These are phyloP conservation scores for Gymnorhina tibicen DNA, from an alignment of 2,113 vertebrate species.

Conservation along the genomic window DNA sequence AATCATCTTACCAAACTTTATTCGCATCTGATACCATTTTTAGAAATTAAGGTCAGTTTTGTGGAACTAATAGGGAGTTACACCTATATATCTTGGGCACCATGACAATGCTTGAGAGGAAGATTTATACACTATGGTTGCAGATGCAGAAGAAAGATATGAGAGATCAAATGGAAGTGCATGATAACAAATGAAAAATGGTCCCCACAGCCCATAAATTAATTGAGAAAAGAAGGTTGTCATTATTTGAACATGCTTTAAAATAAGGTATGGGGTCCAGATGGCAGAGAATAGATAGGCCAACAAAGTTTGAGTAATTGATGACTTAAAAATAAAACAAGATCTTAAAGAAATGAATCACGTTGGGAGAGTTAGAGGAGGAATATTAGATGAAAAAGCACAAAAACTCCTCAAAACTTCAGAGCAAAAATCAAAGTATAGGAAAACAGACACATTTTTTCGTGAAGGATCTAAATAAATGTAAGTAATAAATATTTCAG, in stretches of 20 bases:
- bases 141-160: constrained; percentile 89
- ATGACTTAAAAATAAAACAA: constrained; percentile 92
- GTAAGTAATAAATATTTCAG: constrained; percentile 37
- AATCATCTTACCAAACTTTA: constrained; percentile 82
- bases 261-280: constrained; percentile 90
- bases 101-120: constrained; percentile 80
- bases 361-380: constrained; percentile 78
- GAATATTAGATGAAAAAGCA: constrained; percentile 75
- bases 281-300: constrained; percentile 87
- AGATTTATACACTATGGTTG: constrained; percentile 90
- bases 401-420: constrained; percentile 50
- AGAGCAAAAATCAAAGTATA: constrained; percentile 46
- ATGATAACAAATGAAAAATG: constrained; percentile 92
- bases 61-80: constrained; percentile 83
- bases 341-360: constrained; percentile 81
- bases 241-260: constrained; percentile 89
- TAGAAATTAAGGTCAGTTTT: constrained; percentile 87
- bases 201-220: constrained; percentile 85
- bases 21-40: constrained; percentile 86
- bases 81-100: constrained; percentile 83
- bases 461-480: constrained; percentile 24
- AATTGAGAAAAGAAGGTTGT: constrained; percentile 91
- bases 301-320: constrained; percentile 89
- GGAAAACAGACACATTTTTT: constrained; percentile 44
- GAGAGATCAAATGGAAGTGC: constrained; percentile 89